Evolutionary conservation across 2,797 vertebrate species (phyloP).

Genomic region (Spinus olivaceus): DNA sequence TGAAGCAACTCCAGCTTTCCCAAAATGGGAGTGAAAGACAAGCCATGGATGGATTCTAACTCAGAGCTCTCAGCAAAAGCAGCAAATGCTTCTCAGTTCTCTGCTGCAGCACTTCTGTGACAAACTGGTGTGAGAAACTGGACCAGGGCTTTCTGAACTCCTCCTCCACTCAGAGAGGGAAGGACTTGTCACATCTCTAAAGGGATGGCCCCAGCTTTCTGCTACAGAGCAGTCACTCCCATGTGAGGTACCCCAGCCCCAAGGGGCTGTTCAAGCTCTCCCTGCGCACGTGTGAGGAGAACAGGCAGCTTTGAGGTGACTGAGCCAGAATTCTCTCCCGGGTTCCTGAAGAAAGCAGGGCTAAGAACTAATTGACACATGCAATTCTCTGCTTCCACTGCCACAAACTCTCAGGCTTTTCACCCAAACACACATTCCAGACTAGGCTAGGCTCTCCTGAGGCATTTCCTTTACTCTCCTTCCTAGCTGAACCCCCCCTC

Average conservation of each 20-base stretch:
- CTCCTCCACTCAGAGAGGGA: not conserved
- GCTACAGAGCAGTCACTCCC: not conserved
- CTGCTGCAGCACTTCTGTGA: not conserved
- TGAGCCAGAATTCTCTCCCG: not conserved
- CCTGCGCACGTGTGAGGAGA: accelerated
- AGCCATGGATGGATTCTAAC: not conserved
- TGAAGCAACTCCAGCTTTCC: not conserved
- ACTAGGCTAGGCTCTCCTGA: not conserved
- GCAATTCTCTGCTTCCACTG: not conserved
- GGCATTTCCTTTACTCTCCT: not conserved
- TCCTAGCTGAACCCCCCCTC: not conserved
- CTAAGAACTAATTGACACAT: not conserved
- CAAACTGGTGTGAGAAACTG: not conserved
- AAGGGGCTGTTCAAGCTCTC: not conserved
- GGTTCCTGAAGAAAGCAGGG: not conserved
- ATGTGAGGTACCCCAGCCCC: not conserved
- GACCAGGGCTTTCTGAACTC: not conserved
- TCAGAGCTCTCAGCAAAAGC: not conserved
- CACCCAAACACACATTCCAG: not conserved
- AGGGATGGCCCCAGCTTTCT: not conserved
- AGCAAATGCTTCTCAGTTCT: not conserved
- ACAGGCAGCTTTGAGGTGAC: not conserved
- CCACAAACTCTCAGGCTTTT: not conserved
- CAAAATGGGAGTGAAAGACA: not conserved
- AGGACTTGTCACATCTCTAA: too few relatives aligned